Base-by-base conservation (phyloP, 2,797 vertebrate species). In the Scolopax rusticola region DNA sequence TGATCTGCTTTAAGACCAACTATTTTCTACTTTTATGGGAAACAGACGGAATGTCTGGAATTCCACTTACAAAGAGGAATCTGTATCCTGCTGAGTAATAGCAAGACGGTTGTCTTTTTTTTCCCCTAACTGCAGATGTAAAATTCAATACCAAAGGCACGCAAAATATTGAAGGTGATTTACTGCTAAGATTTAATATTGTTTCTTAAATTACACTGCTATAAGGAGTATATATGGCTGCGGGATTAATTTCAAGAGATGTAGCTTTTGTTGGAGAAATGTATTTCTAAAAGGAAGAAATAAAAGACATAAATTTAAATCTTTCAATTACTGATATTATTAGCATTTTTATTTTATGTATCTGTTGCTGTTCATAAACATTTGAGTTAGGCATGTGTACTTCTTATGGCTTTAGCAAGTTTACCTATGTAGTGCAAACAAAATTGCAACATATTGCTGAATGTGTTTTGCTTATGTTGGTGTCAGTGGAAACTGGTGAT, bases 1-100 rank as follows among this genome's bases (percentile, higher is more conserved):
- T 90, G 79, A 82, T 89, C 80, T 95, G 17, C 95, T 97, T 95
- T 84, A 84, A 94, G 87, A 73, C 79, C 73, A 94, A 32, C 78
- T 92, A 24, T 96, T 96, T 96, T 96, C 78, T 89, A 9, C 95
- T 97, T 98, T 97, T 97, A 96, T 95, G 91, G 96, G 95, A 96
- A 97, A 95, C 97, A 95, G 79, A 83, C 0, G 96, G 97, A 97
- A 98, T 98, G 97, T 95, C 95, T 97, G 97, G 97, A 98, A 98
- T 98, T 94, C 90, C 96, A 90, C 94, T 95, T 95, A 95, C 73
- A 93, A 96, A 97, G 95, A 97, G 91, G 97, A 97, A 96, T 96
- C 88, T 88, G 79, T 84, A 84, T 90, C 97, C 97, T 97, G 97
- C 97, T 98, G 97, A 92, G 97, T 97, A 95, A 97, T 93, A 97